Percentiles rank a stretch among this genome's conserved stretches.
phyloP scores from a whole-genome alignment of 1,140 invertebrate species.

The Formica selysi region DNA sequence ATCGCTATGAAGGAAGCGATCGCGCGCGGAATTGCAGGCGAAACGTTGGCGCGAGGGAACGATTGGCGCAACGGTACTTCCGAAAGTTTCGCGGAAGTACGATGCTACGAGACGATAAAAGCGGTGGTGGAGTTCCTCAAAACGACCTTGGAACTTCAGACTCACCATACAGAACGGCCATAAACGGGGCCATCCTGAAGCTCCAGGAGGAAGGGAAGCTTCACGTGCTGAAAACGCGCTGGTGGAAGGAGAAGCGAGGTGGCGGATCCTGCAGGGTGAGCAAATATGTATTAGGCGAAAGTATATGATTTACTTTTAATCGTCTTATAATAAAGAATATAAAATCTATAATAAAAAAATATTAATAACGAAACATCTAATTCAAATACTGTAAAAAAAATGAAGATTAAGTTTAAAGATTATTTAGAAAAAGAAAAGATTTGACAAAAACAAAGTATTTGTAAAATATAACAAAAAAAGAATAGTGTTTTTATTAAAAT shows the following conservation, averaged over 20 bases:
- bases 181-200: slow-evolving; percentile 95
- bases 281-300: slow-evolving; percentile 41
- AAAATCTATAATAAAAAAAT: neutral
- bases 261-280: slow-evolving; percentile 93
- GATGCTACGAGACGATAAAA: slow-evolving; percentile 52
- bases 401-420: neutral
- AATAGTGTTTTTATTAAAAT: neutral
- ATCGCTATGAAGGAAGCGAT: slow-evolving; percentile 38
- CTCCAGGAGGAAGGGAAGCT: slow-evolving; percentile 97
- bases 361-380: neutral
- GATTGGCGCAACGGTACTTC: slow-evolving; percentile 28
- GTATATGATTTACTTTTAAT: neutral
- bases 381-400: neutral
- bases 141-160: slow-evolving; percentile 87
- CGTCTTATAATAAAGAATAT: neutral
- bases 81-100: slow-evolving; percentile 56
- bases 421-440: neutral
- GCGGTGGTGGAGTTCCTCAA: slow-evolving; percentile 36
- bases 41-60: slow-evolving; percentile 27
- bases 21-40: slow-evolving; percentile 29
- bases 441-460: neutral
- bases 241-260: slow-evolving; percentile 97
- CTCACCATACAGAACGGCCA: slow-evolving; percentile 94
- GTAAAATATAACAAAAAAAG: neutral
- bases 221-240: slow-evolving; percentile 96